Evolutionary conservation across 2,113 vertebrate genomes (phyloP).

Genomic region (Odocoileus virginianus): DNA sequence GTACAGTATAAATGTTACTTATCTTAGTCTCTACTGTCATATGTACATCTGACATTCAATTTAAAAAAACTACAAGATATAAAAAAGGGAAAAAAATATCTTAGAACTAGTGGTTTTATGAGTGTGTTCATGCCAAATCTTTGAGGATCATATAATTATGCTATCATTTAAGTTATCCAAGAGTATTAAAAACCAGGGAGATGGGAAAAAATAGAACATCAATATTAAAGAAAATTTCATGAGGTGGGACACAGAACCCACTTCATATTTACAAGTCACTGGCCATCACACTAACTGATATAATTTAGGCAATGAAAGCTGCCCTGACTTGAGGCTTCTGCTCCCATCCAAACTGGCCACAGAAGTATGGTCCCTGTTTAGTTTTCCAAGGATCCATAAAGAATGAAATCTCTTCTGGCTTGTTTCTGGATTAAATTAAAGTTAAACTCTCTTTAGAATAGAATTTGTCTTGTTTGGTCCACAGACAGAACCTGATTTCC

Average conservation of each 20-base stretch:
- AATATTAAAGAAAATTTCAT: not conserved
- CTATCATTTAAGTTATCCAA: not conserved
- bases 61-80: not conserved
- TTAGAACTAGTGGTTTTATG: not conserved
- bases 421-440: not conserved
- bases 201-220: not conserved
- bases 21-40: not conserved
- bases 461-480: not conserved
- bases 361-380: not conserved
- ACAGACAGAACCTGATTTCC: not conserved
- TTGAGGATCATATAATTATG: not conserved
- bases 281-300: not conserved
- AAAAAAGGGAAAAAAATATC: not conserved
- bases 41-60: not conserved
- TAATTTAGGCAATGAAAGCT: not conserved
- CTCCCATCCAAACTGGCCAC: not conserved
- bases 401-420: not conserved
- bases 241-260: not conserved
- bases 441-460: not conserved
- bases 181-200: not conserved
- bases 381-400: not conserved
- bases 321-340: not conserved
- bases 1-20: not conserved
- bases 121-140: not conserved
- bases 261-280: not conserved